phyloP scores from a whole-genome alignment of 2,113 vertebrate genomes.

The Tor tambroides region DNA sequence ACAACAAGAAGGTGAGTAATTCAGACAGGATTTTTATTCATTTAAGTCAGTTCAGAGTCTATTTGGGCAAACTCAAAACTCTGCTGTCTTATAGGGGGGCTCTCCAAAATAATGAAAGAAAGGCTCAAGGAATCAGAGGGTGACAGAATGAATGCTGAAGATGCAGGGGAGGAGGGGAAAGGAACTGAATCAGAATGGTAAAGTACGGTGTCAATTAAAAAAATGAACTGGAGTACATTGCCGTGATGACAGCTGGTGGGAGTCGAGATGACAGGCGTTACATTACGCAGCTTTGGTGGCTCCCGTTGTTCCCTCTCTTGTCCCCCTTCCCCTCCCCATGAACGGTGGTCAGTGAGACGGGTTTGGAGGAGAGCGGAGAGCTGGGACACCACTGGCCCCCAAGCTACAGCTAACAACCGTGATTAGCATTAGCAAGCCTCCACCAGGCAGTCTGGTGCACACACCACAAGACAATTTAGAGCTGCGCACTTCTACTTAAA shows the following conservation, averaged over 20 bases:
- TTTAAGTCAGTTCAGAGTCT: not conserved
- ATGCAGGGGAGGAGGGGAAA: conserved; percentile 62
- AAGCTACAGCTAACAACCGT: conserved; percentile 57
- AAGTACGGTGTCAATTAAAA: conserved; percentile 98
- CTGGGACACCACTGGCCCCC: conserved; percentile 16
- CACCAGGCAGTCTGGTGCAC: conserved; percentile 70
- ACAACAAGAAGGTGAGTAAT: not conserved
- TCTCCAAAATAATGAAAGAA: conserved; percentile 2
- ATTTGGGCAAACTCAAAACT: not conserved
- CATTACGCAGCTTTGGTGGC: conserved; percentile 80
- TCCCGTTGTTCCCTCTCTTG: conserved; percentile 57
- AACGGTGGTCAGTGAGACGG: conserved; percentile 54
- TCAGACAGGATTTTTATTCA: not conserved
- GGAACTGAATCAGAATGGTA: conserved; percentile 76
- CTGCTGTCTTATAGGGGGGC: not conserved
- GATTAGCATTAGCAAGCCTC: conserved; percentile 77
- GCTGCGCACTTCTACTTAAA: conserved; percentile 70
- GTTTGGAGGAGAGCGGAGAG: not conserved
- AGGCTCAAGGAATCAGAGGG: not conserved
- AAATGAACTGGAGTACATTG: conserved; percentile 83
- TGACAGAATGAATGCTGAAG: not conserved
- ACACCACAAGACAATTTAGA: conserved; percentile 64
- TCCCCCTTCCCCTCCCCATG: conserved; percentile 33
- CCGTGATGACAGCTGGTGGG: conserved; percentile 88
- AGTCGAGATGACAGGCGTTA: conserved; percentile 90